Percentiles rank a stretch among this genome's conserved stretches.
Conservation (phyloP, 2,113 vertebrate genomes). For the Paramisgurnus dabryanus region DNA sequence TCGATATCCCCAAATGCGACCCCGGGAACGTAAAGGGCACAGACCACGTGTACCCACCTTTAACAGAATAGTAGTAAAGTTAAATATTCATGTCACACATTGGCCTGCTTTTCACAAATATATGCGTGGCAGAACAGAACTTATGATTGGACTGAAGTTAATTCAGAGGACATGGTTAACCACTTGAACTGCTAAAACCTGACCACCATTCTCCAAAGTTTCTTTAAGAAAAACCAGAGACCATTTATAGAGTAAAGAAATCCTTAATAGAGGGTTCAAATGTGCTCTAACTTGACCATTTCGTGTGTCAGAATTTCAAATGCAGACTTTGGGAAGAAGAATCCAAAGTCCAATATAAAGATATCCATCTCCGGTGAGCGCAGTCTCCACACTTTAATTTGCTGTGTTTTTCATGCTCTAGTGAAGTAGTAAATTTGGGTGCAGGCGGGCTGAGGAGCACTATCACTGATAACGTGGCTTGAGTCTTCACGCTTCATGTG, state of each 20-base stretch:
- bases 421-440: slow-evolving; percentile 91
- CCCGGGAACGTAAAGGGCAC: slow-evolving; percentile 96
- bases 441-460: slow-evolving; percentile 83
- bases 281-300: slow-evolving; percentile 39
- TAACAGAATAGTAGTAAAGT: slow-evolving; percentile 18
- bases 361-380: slow-evolving; percentile 91
- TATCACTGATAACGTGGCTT: slow-evolving; percentile 90
- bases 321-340: slow-evolving; percentile 71
- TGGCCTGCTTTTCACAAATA: not conserved
- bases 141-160: not conserved
- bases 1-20: slow-evolving; percentile 99
- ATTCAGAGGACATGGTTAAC: not conserved
- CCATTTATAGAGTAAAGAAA: not conserved
- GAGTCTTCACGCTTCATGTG: slow-evolving; percentile 85
- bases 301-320: slow-evolving; percentile 72
- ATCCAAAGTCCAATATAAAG: slow-evolving; percentile 88
- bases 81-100: not conserved
- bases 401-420: slow-evolving; percentile 93
- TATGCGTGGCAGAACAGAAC: not conserved
- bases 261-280: slow-evolving; percentile 43
- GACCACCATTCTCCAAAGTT: not conserved
- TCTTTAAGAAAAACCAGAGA: not conserved
- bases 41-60: slow-evolving; percentile 99
- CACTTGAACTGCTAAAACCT: not conserved
- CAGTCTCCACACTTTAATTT: slow-evolving; percentile 92